Conservation (phyloP, 2,113 vertebrate genomes). For the Pedionomus torquatus region DNA sequence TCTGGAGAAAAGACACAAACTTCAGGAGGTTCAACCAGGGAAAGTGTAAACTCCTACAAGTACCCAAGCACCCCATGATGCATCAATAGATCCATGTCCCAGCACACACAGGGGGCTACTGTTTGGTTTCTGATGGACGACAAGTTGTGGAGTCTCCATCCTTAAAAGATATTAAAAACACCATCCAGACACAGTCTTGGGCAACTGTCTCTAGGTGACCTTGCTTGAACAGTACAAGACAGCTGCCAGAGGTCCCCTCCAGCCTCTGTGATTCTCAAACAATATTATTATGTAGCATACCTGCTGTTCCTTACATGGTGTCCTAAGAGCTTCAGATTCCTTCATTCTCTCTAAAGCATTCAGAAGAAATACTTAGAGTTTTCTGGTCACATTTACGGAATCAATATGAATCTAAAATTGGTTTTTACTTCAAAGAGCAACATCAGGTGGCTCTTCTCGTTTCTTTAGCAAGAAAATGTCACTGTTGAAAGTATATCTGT, state of each 20-base stretch:
- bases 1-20: background rate
- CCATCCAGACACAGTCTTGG: rapidly evolving
- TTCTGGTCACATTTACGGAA: background rate
- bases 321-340: background rate
- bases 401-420: background rate
- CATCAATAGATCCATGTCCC: background rate
- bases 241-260: background rate
- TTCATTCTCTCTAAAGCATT: background rate
- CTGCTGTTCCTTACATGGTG: background rate
- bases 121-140: background rate
- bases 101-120: rapidly evolving
- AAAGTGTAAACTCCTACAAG: background rate
- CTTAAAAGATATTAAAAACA: background rate
- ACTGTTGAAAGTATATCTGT: background rate
- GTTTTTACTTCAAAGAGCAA: background rate
- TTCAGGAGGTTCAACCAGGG: background rate
- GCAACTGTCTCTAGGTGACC: rapidly evolving
- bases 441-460: background rate
- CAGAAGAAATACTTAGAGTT: background rate
- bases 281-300: background rate
- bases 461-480: background rate
- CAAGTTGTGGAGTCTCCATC: background rate
- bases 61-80: rapidly evolving
- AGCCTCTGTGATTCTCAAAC: background rate
- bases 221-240: background rate